These are phyloP conservation scores for Ranitomeya variabilis DNA, from an alignment of 2,113 vertebrate species.

Conservation along the genomic window DNA sequence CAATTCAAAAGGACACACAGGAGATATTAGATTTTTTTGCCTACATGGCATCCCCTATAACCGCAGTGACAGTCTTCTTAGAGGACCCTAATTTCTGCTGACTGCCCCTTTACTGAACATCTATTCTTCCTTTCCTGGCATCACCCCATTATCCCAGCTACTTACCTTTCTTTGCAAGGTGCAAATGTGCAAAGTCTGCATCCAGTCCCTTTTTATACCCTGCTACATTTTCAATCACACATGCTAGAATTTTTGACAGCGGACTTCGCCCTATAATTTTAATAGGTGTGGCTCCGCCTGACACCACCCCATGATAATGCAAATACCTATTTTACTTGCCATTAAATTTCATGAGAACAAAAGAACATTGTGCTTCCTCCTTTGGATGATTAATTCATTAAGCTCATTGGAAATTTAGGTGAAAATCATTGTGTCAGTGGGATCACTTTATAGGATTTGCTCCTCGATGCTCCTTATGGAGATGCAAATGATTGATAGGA, in stretches of 20 bases:
- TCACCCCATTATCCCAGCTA: background rate
- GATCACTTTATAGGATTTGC: background rate
- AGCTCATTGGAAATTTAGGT: background rate
- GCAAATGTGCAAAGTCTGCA: background rate
- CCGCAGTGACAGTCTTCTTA: background rate
- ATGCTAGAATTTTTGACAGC: background rate
- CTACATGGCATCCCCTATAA: background rate
- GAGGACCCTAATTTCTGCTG: background rate
- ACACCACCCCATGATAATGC: slow-evolving; percentile 2
- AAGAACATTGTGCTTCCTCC: background rate
- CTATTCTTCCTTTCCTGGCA: background rate
- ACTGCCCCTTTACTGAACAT: background rate
- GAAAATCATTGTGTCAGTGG: background rate
- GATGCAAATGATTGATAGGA: background rate
- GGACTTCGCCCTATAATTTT: slow-evolving; percentile 29
- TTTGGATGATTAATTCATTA: background rate
- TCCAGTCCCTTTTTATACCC: slow-evolving; percentile 14
- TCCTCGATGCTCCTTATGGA: background rate
- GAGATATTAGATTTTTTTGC: background rate
- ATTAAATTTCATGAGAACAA: background rate
- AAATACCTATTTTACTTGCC: background rate
- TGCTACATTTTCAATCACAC: background rate
- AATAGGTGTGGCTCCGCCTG: slow-evolving; percentile 5
- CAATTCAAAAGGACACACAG: background rate
- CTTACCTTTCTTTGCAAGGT: slow-evolving; percentile 8